Conservation (phyloP, 2,113 vertebrate genomes). For the Pteronura brasiliensis region DNA sequence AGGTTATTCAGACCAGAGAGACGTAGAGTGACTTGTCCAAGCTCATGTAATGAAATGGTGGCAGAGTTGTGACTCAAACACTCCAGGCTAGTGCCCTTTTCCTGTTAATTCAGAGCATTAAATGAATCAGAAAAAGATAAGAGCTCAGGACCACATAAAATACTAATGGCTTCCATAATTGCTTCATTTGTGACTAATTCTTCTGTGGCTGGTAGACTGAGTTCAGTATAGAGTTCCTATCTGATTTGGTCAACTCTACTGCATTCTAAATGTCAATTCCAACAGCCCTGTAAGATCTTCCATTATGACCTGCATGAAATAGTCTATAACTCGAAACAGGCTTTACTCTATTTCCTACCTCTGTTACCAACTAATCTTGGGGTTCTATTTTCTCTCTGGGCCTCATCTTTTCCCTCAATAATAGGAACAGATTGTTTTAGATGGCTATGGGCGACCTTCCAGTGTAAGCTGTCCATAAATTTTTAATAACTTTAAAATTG, state of each 20-base stretch:
- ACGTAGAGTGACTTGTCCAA: neutral
- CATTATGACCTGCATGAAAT: neutral
- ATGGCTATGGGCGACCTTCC: neutral
- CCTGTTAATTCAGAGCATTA: neutral
- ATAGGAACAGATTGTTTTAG: neutral
- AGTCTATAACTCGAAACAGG: neutral
- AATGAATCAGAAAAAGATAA: neutral
- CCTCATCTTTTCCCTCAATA: neutral
- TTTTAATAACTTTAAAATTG: neutral
- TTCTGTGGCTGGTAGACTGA: neutral
- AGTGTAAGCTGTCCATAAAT: neutral
- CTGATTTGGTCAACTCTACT: neutral
- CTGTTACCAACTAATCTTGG: neutral
- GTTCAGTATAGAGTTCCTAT: neutral
- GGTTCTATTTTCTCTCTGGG: neutral
- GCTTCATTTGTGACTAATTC: neutral
- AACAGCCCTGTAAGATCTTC: neutral
- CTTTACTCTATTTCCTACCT: neutral
- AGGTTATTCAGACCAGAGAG: neutral
- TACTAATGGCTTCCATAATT: neutral
- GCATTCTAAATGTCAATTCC: neutral
- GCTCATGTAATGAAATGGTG: neutral
- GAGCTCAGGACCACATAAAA: neutral
- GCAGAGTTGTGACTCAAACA: neutral
- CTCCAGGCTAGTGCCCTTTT: neutral